These are phyloP conservation scores for Neocloeon triangulifer DNA, from an alignment of 1,140 invertebrate genomes.

Conservation along the genomic window DNA sequence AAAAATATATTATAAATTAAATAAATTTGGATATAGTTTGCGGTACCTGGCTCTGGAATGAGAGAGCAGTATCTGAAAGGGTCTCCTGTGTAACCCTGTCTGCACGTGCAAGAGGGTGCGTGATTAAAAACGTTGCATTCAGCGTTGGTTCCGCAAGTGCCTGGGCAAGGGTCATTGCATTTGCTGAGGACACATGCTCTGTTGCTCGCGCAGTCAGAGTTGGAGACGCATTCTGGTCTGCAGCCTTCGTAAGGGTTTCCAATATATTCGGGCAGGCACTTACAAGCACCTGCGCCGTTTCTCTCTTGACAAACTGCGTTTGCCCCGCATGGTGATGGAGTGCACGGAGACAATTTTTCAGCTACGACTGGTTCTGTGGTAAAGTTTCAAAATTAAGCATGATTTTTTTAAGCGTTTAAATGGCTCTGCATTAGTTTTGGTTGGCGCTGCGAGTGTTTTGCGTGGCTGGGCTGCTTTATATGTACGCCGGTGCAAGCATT, in stretches of 20 bases:
- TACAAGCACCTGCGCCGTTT: slow-evolving; percentile 35
- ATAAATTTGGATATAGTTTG: slow-evolving; percentile 1
- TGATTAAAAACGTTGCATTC: slow-evolving; percentile 44
- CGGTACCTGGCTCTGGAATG: slow-evolving; percentile 12
- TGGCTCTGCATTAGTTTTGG: slow-evolving; percentile 5
- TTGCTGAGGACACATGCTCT: slow-evolving; percentile 32
- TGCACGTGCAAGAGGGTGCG: slow-evolving; percentile 22
- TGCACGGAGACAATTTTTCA: slow-evolving; percentile 28
- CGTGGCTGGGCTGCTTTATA: neutral
- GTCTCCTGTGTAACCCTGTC: slow-evolving; percentile 24
- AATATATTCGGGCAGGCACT: slow-evolving; percentile 38
- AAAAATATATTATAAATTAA: too few species aligned
- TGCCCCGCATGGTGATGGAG: slow-evolving; percentile 40
- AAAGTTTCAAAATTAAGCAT: too few species aligned
- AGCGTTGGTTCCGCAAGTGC: slow-evolving; percentile 38
- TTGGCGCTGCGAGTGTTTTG: slow-evolving; percentile 5
- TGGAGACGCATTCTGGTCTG: slow-evolving; percentile 34
- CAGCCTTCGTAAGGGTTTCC: slow-evolving; percentile 50
- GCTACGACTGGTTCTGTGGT: too few species aligned
- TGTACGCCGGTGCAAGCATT: neutral
- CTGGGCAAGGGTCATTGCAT: slow-evolving; percentile 38
- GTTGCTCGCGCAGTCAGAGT: slow-evolving; percentile 34
- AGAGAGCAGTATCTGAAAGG: slow-evolving; percentile 28
- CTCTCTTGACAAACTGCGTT: slow-evolving; percentile 37
- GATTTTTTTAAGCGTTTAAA: too few species aligned